These are phyloP conservation scores for Ceraclea dissimilis DNA, from an alignment of 2,888 invertebrate species.

Conservation along the genomic window DNA sequence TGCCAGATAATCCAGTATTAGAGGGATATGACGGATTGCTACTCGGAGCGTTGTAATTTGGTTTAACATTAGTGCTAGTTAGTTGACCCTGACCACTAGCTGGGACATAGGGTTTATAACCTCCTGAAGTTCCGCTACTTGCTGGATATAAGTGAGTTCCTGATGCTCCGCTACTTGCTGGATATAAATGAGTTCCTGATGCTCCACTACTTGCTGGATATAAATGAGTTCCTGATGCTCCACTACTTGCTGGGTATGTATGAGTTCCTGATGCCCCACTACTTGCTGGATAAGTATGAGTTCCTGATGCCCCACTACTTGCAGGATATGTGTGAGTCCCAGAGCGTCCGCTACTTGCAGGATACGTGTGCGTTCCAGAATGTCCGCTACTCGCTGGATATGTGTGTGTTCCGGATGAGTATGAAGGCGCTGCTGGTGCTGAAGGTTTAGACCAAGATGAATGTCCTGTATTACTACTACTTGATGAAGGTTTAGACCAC, in stretches of 20 bases:
- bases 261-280: slow-evolving; percentile 6
- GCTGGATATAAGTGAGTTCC: slow-evolving; percentile 4
- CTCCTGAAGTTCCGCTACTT: not conserved
- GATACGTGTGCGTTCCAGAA: slow-evolving; percentile 6
- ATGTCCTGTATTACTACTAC: not conserved
- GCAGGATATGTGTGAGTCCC: not conserved
- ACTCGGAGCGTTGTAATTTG: not conserved
- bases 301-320: not conserved
- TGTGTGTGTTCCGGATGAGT: not conserved
- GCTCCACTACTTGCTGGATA: slow-evolving; percentile 7
- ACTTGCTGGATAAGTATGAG: slow-evolving; percentile 3
- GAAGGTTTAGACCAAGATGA: not conserved
- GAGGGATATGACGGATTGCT: not conserved
- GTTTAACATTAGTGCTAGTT: slow-evolving; percentile 7
- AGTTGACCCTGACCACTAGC: not conserved
- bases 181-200: not conserved
- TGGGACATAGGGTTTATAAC: not conserved
- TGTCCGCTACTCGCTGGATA: slow-evolving; percentile 8
- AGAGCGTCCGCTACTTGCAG: not conserved
- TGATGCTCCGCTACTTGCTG: slow-evolving; percentile 6
- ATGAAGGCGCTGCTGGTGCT: not conserved
- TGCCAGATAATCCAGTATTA: not conserved
- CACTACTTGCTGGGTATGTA: not conserved
- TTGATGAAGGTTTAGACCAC: not conserved
- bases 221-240: not conserved